A percentile compares a stretch with the other conserved stretches of the same genome.
Conservation (phyloP, 2,113 vertebrate species). For the Phainopepla nitens region DNA sequence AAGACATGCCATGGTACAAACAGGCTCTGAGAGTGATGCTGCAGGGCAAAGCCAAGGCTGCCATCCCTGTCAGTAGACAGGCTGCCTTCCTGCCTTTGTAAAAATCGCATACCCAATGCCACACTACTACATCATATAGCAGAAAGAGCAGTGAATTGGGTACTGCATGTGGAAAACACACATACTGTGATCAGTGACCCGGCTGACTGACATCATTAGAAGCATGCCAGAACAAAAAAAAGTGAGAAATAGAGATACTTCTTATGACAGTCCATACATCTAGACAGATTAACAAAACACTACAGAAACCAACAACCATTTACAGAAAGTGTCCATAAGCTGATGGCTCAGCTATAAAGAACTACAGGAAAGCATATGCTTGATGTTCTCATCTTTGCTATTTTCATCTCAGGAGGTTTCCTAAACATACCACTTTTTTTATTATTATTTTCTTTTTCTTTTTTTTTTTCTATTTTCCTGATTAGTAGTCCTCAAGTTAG, state of each 20-base stretch:
- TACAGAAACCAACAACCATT: rapidly evolving
- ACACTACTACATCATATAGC: background rate
- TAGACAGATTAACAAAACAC: background rate
- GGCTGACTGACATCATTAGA: background rate
- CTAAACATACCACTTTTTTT: background rate
- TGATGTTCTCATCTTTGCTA: background rate
- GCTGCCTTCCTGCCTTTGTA: background rate
- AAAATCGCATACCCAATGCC: background rate
- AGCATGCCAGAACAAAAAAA: background rate
- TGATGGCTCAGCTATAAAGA: background rate
- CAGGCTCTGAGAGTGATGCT: background rate
- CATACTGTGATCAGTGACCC: background rate
- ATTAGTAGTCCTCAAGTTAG: background rate
- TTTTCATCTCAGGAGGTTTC: background rate
- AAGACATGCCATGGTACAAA: background rate
- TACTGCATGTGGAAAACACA: background rate
- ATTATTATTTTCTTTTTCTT: background rate
- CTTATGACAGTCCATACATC: background rate
- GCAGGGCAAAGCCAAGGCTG: background rate
- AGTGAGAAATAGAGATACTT: background rate
- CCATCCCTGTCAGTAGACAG: background rate
- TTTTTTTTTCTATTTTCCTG: too few relatives aligned
- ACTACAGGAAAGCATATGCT: background rate
- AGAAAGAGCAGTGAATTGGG: background rate
- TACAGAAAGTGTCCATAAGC: background rate